Evolutionary conservation across 35 echinoderm and acorn worm species (phyloP).

Genomic region (Eucidaris tribuloides): DNA sequence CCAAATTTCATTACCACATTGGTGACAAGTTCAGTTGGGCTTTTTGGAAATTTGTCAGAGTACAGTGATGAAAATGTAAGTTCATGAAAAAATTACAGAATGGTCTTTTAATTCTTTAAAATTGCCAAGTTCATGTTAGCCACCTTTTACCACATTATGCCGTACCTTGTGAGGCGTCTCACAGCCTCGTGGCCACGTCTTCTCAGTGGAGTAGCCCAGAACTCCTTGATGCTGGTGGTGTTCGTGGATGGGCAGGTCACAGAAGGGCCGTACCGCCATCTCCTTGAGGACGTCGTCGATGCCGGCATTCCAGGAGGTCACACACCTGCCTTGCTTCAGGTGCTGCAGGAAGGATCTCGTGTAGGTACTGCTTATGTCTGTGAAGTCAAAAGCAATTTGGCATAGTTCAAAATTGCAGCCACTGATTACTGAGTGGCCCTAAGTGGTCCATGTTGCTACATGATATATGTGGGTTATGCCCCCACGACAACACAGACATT

Average conservation of each 20-base stretch:
- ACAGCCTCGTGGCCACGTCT: conserved; percentile 66
- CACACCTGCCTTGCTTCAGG: conserved; percentile 85
- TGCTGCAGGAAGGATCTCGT: conserved; percentile 74
- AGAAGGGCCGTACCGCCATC: conserved; percentile 82
- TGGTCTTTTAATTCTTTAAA: too few relatives aligned
- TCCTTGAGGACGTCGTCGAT: conserved; percentile 90
- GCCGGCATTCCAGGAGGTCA: conserved; percentile 92
- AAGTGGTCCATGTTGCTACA: too few relatives aligned
- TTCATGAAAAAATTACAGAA: not conserved
- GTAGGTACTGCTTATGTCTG: conserved; percentile 85
- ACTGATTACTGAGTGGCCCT: too few relatives aligned
- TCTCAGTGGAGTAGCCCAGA: conserved; percentile 68
- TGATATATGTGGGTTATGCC: too few relatives aligned
- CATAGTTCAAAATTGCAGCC: too few relatives aligned
- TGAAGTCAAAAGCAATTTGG: too few relatives aligned
- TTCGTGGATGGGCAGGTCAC: conserved; percentile 85
- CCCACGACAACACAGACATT: too few relatives aligned
- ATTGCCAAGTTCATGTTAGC: too few relatives aligned
- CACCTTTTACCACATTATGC: not conserved
- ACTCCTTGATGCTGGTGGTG: conserved; percentile 70
- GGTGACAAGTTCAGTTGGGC: too few relatives aligned
- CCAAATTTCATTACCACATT: too few relatives aligned
- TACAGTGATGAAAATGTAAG: too few relatives aligned
- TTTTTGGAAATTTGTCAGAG: too few relatives aligned
- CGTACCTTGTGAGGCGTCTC: conserved; percentile 78